Evolutionary conservation across 2,888 invertebrate species (phyloP), one percentile per base, ranked within the genome.

Genomic region (Pseudeuparius sepicola): DNA sequence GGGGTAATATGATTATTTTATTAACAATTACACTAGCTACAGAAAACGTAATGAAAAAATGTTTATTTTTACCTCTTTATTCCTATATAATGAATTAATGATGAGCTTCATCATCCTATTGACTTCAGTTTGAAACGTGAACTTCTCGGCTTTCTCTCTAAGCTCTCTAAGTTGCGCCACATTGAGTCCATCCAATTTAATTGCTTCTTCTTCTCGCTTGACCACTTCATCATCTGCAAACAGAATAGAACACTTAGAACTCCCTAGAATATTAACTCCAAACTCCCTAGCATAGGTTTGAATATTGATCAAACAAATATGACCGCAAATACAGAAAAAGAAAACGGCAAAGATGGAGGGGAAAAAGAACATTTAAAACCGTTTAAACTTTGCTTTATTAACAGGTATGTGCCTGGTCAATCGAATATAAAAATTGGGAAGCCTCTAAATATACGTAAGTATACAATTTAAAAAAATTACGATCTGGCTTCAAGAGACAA

Each of bases 21-120:
- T n/a, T n/a, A n/a, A n/a, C n/a, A n/a, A n/a, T n/a, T n/a, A n/a
- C n/a, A n/a, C n/a, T n/a, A n/a, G n/a, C n/a, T 12, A 24, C 9
- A 33, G 11, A 16, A 9, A 14, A 34, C 18, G 20, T n/a, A 14
- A 35, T 27, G 2, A 14, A 34, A 18, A 3, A n/a, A 7, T 14
- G 7, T 13, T 7, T 11, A 10, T 20, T 20, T 20, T 49, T 55
- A 82, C 85, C 71, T 99, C 98, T 67, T 98, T 98, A 65, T 99
- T 98, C 52, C 93, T 78, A 66, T 98, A 98, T 5, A 98, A 70
- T 5, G 98, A 98, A 68, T 99, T 99, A 60, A 99, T 99, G 64
- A 98, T 98, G 39, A 98, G 76, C 65, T 98, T 99, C 98, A 98
- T 99, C 94, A 99, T 96, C 38, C 97, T 84, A 67, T 94, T 94